Evolutionary conservation across 1,140 invertebrate genomes (phyloP).

Genomic region (Megalopta genalis): DNA sequence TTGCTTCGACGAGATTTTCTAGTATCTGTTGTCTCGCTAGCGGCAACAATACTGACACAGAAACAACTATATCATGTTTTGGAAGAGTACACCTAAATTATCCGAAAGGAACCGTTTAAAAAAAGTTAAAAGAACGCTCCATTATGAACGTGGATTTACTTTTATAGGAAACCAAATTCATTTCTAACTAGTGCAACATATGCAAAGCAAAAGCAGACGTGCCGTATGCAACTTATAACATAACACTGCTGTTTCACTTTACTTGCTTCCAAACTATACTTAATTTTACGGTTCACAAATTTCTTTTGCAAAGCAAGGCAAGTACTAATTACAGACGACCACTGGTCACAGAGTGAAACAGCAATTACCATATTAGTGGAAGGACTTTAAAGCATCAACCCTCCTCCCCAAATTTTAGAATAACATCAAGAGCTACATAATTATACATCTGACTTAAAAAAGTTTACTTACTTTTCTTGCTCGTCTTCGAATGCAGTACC

Average conservation of each 20-base stretch:
- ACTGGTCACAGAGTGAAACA: constrained; percentile 51
- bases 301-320: constrained; percentile 4
- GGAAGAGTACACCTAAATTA: constrained; percentile 15
- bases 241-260: constrained; percentile 58
- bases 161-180: background rate
- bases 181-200: constrained; percentile 31
- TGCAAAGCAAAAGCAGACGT: constrained; percentile 69
- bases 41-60: constrained; percentile 70
- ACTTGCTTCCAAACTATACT: background rate
- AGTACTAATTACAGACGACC: constrained; percentile 3
- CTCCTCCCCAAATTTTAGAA: constrained; percentile 32
- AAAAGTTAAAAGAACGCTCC: background rate
- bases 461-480: constrained; percentile 81
- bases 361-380: constrained; percentile 66
- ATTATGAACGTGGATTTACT: background rate
- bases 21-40: constrained; percentile 66
- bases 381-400: constrained; percentile 57
- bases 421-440: constrained; percentile 9
- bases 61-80: constrained; percentile 57
- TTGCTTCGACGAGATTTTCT: constrained; percentile 75
- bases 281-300: constrained; percentile 6
- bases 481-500: constrained; percentile 81
- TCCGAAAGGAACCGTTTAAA: background rate
- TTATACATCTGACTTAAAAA: too few species aligned
- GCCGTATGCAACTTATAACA: constrained; percentile 64